Evolutionary conservation across 2,888 invertebrate species (phyloP), one percentile per base, ranked within the genome.

Genomic region (Lasioglossum zephyrum): DNA sequence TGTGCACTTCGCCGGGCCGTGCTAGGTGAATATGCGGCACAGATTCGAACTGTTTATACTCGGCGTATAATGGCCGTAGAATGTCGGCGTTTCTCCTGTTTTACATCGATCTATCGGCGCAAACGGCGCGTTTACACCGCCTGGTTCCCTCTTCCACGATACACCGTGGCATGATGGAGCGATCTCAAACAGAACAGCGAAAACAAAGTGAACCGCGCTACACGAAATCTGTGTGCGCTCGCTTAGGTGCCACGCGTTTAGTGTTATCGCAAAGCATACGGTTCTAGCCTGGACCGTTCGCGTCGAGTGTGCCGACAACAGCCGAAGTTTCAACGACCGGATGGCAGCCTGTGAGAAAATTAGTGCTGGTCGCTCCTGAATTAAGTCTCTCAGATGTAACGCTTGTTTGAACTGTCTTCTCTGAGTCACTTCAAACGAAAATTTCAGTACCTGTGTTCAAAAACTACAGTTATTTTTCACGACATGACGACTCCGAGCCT

Each of bases 91-190:
- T 53, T 22, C 63, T 53, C 70, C 73, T 41, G 84, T 77, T 74
- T 44, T 16, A 36, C 26, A 60, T 70, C 75, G 39, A 69, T 70
- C 69, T 31, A 77, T 60, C 74, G 41, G 18, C 63, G 16, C 63
- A 44, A 49, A 26, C 41, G 47, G 74, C 77, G 69, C 73, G 81
- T 63, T 77, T 57, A 72, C 44, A 57, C 16, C 66, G 44, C 41
- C 39, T 18, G 39, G 31, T n/a, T 69, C 47, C 80, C 88, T 79
- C 79, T 84, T 81, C 79, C 73, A 73, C 84, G 86, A 82, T 83
- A 77, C 79, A 63, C 81, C 82, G 85, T 82, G 86, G 90, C 85
- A 89, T 90, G 91, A 92, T 91, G 90, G 90, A 91, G 90, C 87
- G 89, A 88, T 91, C 89, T 88, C 80, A 89, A 87, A 87, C 84